phyloP scores from a whole-genome alignment of 2,113 vertebrate species.

The Formicarius rufipectus region DNA sequence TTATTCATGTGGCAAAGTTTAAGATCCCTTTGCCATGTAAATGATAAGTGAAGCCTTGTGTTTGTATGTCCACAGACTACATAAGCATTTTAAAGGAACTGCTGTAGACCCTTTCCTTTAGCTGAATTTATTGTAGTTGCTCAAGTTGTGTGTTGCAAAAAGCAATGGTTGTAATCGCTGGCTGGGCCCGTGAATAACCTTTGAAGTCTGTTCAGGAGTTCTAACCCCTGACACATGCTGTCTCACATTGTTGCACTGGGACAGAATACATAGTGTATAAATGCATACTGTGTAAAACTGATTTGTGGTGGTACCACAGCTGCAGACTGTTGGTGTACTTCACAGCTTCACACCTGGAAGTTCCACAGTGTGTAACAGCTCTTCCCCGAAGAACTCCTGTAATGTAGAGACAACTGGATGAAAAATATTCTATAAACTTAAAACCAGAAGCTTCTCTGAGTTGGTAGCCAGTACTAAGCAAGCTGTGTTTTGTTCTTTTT shows the following conservation, averaged over 20 bases:
- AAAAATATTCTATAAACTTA: background rate
- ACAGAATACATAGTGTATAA: background rate
- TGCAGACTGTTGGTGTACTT: background rate
- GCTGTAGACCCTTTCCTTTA: background rate
- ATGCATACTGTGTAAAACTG: background rate
- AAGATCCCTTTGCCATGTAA: background rate
- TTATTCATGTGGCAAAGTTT: background rate
- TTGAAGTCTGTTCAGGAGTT: background rate
- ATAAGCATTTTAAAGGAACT: background rate
- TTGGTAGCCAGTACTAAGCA: background rate
- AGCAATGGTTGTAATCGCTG: background rate
- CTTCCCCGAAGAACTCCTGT: background rate
- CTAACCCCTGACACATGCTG: background rate
- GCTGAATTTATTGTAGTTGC: background rate
- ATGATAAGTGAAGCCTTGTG: background rate
- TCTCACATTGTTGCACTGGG: background rate
- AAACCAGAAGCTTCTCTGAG: background rate
- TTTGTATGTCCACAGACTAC: background rate
- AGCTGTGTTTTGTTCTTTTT: background rate
- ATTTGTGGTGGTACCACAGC: background rate
- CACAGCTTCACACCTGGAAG: background rate
- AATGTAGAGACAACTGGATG: background rate
- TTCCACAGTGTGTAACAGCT: fast-evolving
- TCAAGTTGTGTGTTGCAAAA: background rate
- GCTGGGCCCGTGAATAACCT: background rate